phyloP scores from a whole-genome alignment of 2,888 invertebrate species.

The Heliconius sara region DNA sequence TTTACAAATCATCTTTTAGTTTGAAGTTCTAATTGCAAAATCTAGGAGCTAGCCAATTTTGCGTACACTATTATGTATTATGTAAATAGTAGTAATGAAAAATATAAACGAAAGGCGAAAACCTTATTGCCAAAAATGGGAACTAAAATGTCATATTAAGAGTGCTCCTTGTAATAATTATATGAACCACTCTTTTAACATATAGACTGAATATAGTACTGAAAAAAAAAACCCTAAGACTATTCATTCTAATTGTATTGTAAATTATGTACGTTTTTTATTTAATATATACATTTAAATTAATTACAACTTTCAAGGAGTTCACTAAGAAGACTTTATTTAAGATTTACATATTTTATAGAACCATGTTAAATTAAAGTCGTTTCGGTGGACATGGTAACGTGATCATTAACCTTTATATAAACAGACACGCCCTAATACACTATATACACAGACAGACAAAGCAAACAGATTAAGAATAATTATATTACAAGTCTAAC shows the following conservation, averaged over 20 bases:
- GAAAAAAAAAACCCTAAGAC: too few species aligned
- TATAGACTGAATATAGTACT: too few species aligned
- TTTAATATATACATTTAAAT: background rate
- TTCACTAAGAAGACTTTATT: background rate
- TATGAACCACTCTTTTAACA: too few species aligned
- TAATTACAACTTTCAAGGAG: background rate
- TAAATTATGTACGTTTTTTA: background rate
- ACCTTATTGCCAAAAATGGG: too few species aligned
- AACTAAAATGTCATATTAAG: too few species aligned
- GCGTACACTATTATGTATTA: too few species aligned
- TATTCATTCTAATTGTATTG: background rate
- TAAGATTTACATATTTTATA: background rate
- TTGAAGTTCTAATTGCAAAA: background rate
- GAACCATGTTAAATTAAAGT: conserved; percentile 41
- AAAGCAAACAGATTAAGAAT: conserved; percentile 55
- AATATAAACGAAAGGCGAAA: too few species aligned
- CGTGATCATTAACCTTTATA: conserved; percentile 64
- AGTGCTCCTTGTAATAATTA: too few species aligned
- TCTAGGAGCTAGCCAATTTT: background rate
- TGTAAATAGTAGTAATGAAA: too few species aligned
- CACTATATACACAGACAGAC: conserved; percentile 58
- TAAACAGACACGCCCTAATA: conserved; percentile 72
- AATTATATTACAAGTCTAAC: conserved; percentile 47
- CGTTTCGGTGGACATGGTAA: conserved; percentile 56
- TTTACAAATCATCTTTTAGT: background rate